Evolutionary conservation across 2,113 vertebrate genomes (phyloP).

Genomic region (Psittacula cyanocephala): DNA sequence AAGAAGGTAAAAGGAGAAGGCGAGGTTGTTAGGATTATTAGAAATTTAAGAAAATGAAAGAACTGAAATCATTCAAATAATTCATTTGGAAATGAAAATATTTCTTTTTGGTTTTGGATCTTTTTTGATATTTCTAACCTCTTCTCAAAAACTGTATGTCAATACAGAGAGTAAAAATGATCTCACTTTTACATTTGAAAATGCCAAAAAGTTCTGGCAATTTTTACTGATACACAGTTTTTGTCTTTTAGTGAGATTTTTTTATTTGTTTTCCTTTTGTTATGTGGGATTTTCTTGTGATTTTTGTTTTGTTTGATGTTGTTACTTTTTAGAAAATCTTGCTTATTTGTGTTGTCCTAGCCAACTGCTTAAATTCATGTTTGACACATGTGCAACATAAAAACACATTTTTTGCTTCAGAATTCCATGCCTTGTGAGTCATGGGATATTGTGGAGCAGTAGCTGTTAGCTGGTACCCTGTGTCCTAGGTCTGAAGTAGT

Average conservation of each 20-base stretch:
- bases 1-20: background rate
- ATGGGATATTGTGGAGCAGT: background rate
- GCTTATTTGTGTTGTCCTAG: background rate
- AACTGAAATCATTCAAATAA: background rate
- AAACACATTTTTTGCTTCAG: background rate
- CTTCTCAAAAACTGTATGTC: background rate
- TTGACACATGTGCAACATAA: background rate
- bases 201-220: background rate
- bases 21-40: background rate
- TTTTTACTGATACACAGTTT: background rate
- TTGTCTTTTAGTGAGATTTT: background rate
- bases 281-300: background rate
- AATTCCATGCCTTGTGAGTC: background rate
- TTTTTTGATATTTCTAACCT: background rate
- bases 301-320: background rate
- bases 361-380: background rate
- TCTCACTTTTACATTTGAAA: background rate
- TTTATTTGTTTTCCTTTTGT: background rate
- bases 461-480: fast-evolving
- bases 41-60: background rate
- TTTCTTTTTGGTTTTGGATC: background rate
- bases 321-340: background rate
- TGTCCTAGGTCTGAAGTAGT: background rate
- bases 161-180: background rate
- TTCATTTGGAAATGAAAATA: background rate